Conservation (phyloP, 2,888 invertebrate genomes). For the Troides aeacus region DNA sequence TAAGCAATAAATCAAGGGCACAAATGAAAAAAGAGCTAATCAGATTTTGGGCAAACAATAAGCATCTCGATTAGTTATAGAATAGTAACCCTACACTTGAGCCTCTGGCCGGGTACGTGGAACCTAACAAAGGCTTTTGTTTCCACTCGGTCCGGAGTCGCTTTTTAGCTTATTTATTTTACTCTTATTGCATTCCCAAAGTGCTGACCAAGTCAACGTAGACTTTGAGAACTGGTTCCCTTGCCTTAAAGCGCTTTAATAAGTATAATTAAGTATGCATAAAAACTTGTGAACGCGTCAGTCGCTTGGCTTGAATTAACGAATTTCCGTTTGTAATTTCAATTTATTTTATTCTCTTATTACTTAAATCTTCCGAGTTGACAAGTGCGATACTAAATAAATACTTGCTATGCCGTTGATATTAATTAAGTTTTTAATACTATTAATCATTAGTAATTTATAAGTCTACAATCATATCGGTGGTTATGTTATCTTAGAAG, state of each 20-base stretch:
- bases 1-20: constrained; percentile 9
- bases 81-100: constrained; percentile 66
- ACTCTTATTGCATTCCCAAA: constrained; percentile 70
- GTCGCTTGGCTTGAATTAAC: constrained; percentile 9
- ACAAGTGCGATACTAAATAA: too few species aligned
- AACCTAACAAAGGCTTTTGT: constrained; percentile 78
- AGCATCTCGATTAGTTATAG: constrained; percentile 64
- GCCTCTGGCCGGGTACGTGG: constrained; percentile 59
- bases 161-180: constrained; percentile 61
- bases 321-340: background rate
- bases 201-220: constrained; percentile 65
- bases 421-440: too few species aligned
- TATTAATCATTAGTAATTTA: too few species aligned
- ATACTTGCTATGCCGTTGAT: too few species aligned
- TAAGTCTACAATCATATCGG: too few species aligned
- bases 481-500: too few species aligned
- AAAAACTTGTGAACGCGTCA: constrained; percentile 18
- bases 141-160: constrained; percentile 53
- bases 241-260: constrained; percentile 22
- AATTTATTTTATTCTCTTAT: background rate
- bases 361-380: too few species aligned
- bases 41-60: constrained; percentile 64
- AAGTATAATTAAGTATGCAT: constrained; percentile 25
- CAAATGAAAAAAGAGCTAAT: constrained; percentile 48
- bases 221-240: constrained; percentile 62